phyloP scores from a whole-genome alignment of 2,113 vertebrate species.

The Genyomyrus donnyi region DNA sequence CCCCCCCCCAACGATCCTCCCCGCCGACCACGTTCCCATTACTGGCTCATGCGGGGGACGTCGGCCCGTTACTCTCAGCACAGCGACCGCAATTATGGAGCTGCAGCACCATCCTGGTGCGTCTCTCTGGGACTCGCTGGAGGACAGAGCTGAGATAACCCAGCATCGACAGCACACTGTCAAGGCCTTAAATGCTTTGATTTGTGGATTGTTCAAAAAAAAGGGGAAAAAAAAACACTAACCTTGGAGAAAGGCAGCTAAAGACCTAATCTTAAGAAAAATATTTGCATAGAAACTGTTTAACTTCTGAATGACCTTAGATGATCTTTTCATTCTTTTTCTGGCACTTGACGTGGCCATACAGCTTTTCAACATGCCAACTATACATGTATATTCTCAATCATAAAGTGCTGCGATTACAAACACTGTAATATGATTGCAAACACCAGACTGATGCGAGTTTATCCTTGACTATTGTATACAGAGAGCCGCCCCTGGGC shows the following conservation, averaged over 20 bases:
- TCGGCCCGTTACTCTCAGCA: not conserved
- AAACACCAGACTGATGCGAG: not conserved
- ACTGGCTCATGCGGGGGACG: not conserved
- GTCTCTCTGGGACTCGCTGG: not conserved
- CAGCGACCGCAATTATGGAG: not conserved
- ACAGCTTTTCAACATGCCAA: not conserved
- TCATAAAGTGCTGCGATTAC: not conserved
- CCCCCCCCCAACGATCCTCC: not conserved
- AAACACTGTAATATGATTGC: too few species aligned
- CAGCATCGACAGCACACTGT: not conserved
- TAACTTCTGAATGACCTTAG: slow-evolving; percentile 39
- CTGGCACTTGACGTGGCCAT: not conserved
- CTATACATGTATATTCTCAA: not conserved
- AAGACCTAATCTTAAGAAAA: slow-evolving; percentile 26
- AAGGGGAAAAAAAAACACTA: slow-evolving; percentile 1
- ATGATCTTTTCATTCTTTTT: slow-evolving; percentile 4
- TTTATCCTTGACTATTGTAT: not conserved
- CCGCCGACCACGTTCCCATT: not conserved
- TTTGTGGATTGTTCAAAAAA: not conserved
- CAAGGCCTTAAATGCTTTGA: not conserved
- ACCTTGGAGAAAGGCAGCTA: slow-evolving; percentile 21
- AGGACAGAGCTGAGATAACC: not conserved
- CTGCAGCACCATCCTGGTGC: not conserved
- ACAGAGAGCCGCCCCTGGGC: not conserved
- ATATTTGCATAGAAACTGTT: slow-evolving; percentile 40